A percentile compares a stretch with the other conserved stretches of the same genome.
Conservation (phyloP, 1,140 invertebrate species). For the Drosophila simulans region DNA sequence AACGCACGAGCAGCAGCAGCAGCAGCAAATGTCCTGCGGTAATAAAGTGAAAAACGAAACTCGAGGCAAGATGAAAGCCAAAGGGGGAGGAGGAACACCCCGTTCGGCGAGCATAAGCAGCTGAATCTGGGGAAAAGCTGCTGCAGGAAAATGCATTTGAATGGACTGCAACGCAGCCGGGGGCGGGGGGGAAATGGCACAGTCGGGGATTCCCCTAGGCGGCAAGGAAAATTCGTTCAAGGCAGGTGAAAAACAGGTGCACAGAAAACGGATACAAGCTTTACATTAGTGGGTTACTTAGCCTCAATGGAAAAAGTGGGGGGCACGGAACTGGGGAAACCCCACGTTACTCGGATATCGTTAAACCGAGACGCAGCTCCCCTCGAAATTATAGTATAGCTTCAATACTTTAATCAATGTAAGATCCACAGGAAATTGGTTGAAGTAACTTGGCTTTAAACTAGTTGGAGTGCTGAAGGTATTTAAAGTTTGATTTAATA, state of each 20-base stretch:
- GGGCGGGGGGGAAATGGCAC: not conserved
- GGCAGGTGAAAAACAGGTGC: conserved; percentile 23
- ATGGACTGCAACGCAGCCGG: conserved; percentile 24
- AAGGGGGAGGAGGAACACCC: not conserved
- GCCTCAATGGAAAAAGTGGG: conserved; percentile 1
- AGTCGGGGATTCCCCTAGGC: conserved; percentile 7
- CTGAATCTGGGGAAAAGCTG: conserved; percentile 13
- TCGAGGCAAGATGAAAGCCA: conserved; percentile 13
- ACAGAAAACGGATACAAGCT: conserved; percentile 5
- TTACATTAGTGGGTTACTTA: conserved; percentile 28
- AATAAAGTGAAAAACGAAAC: conserved; percentile 44
- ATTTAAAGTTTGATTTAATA: too few species aligned
- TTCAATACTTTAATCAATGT: too few species aligned
- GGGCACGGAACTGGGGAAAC: conserved; percentile 3
- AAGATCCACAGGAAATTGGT: too few species aligned
- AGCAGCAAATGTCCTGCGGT: conserved; percentile 48
- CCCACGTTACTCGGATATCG: conserved; percentile 16
- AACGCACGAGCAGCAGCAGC: conserved; percentile 10
- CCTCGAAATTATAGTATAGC: too few species aligned
- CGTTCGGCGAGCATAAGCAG: not conserved
- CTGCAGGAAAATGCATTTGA: conserved; percentile 45
- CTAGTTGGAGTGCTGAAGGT: too few species aligned
- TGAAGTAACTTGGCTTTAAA: too few species aligned
- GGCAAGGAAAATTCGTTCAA: conserved; percentile 25
- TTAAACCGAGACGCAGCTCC: not conserved